phyloP scores from a whole-genome alignment of 35 echinoderm and acorn worm genomes.

The Ophioderma brevispina region DNA sequence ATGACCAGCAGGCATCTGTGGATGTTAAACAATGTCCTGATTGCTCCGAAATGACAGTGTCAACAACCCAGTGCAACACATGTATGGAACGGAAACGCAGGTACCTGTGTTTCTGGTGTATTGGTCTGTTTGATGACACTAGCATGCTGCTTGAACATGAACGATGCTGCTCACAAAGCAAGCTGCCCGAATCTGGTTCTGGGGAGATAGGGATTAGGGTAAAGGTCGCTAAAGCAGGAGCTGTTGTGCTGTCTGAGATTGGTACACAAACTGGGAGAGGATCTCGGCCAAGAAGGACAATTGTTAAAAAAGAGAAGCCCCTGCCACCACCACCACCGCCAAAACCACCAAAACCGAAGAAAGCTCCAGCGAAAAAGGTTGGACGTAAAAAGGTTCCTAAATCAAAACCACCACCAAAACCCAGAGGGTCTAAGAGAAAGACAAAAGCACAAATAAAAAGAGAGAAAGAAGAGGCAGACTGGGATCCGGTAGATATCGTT shows the following conservation, averaged over 20 bases:
- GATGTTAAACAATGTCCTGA: background rate
- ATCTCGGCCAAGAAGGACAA: background rate
- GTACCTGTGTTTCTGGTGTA: slow-evolving; percentile 2
- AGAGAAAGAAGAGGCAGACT: background rate
- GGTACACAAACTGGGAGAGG: background rate
- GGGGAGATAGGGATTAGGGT: background rate
- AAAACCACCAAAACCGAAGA: background rate
- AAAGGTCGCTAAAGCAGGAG: background rate
- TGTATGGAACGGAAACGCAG: background rate
- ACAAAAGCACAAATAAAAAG: background rate
- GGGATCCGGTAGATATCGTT: background rate
- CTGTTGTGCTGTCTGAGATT: background rate
- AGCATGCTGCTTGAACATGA: background rate
- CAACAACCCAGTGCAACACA: background rate
- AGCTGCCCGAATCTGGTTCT: background rate
- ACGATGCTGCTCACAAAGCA: background rate
- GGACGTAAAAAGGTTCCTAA: background rate
- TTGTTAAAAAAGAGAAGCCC: background rate
- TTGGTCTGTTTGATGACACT: background rate
- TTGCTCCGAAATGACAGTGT: background rate
- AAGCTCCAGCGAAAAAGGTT: background rate
- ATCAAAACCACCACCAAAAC: background rate
- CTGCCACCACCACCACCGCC: background rate
- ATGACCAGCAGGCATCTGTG: background rate
- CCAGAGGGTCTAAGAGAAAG: background rate